Percentiles rank a stretch among this genome's conserved stretches.
These are phyloP conservation scores for Thripadectes ignobilis DNA, from an alignment of 2,797 vertebrate species.

Conservation along the genomic window DNA sequence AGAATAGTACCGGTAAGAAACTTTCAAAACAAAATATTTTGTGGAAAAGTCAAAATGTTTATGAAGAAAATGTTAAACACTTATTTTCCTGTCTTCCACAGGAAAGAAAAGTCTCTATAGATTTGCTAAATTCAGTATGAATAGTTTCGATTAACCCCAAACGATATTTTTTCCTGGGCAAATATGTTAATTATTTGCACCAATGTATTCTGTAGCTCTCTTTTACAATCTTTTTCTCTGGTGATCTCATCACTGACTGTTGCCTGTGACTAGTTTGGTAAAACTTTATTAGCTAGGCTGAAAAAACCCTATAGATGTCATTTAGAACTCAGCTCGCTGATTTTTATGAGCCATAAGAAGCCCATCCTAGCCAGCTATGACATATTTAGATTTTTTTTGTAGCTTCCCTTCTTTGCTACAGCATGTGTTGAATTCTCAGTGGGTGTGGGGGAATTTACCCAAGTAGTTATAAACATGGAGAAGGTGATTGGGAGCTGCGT, in stretches of 20 bases:
- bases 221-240: background rate
- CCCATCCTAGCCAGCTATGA: background rate
- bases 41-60: background rate
- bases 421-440: background rate
- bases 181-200: background rate
- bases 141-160: background rate
- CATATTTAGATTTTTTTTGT: background rate
- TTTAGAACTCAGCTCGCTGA: background rate
- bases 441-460: background rate
- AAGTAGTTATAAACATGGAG: background rate
- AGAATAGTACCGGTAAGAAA: background rate
- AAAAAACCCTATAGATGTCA: background rate
- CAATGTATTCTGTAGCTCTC: background rate
- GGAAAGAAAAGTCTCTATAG: background rate
- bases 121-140: background rate
- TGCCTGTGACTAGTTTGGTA: background rate
- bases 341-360: background rate
- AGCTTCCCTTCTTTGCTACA: background rate
- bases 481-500: background rate
- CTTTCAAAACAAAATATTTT: background rate
- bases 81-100: background rate
- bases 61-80: background rate
- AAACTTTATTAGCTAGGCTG: background rate
- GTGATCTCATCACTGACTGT: background rate
- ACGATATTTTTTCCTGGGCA: background rate